phyloP scores from a whole-genome alignment of 2,797 vertebrate genomes.

The Anomalospiza imberbis region DNA sequence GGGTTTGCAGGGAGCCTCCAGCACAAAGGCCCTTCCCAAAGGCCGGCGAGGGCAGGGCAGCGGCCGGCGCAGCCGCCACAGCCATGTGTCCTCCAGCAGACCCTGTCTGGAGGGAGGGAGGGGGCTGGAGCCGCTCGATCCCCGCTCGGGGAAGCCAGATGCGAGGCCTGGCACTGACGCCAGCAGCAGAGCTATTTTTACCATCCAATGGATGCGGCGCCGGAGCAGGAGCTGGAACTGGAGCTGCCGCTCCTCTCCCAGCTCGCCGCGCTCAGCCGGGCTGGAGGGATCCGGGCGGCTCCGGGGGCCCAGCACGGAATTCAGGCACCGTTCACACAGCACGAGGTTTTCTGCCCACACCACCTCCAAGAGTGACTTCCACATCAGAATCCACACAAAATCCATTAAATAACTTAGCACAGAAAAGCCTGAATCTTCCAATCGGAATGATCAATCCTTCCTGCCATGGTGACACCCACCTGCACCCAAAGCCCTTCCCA shows the following conservation, averaged over 20 bases:
- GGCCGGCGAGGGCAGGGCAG: not conserved
- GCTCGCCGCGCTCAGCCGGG: not conserved
- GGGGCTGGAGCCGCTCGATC: not conserved
- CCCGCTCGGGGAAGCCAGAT: conserved; percentile 39
- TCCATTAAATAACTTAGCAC: not conserved
- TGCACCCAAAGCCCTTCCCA: not conserved
- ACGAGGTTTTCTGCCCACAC: not conserved
- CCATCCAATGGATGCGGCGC: not conserved
- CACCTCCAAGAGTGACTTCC: not conserved
- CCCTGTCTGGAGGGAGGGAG: not conserved
- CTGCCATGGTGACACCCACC: not conserved
- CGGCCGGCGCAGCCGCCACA: not conserved
- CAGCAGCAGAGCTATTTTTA: conserved; percentile 65
- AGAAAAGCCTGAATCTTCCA: not conserved
- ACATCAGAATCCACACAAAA: not conserved
- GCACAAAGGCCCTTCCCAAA: not conserved
- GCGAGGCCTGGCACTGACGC: conserved; percentile 52
- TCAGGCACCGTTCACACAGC: rapidly evolving
- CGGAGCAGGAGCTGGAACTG: not conserved
- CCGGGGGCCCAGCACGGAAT: not conserved
- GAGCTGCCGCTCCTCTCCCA: not conserved
- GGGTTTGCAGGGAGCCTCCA: not conserved
- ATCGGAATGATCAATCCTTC: not conserved
- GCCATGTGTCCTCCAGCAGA: conserved; percentile 39
- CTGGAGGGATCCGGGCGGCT: not conserved